Evolutionary conservation across 1,140 invertebrate species (phyloP), one percentile per base, ranked within the genome.

Genomic region (Bombus waltoni): DNA sequence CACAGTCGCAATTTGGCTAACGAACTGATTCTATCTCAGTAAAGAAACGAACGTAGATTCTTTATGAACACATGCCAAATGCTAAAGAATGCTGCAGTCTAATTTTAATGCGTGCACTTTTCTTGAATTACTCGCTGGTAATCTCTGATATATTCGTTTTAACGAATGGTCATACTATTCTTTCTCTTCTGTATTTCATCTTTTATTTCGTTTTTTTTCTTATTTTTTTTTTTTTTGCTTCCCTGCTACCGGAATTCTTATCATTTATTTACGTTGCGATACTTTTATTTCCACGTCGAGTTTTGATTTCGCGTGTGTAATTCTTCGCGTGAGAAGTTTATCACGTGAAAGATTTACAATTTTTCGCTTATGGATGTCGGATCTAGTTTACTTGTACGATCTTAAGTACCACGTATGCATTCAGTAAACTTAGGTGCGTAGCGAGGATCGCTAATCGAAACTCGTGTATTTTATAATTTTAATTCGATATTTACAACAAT

Each of bases 21-120:
- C 18, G 25, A 38, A 68, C 18, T 68, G 6, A 74, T 59, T 40
- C 13, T 22, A 32, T 13, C 28, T 35, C 18, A 38, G 35, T 32
- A 25, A 57, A 8, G 53, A 47, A 82, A 44, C 3, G 40, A 82
- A 44, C 40, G 35, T 44, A 22, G 40, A 38, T 47, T 59, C 35
- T 59, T 53, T 28, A 32, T 73, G 59, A 81, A 62, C 72, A 2
- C 80, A 82, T 82, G 80, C 80, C 80, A 82, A 82, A 74, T 82
- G 71, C 71, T 44, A 65, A 72, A 44, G 47, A 44, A 44, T 35
- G 53, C 57, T 74, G 71, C 71, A 82, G 22, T 44, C 70, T 22
- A 73, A 74, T 72, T 72, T 59, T 47, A 81, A 32, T 40, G 18
- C 79, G 68, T 81, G 47, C 79, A 72, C 15, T 59, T 47, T 32